Evolutionary conservation across 2,888 invertebrate genomes (phyloP), one percentile per base, ranked within the genome.

Genomic region (Phragmatobia fuliginosa): DNA sequence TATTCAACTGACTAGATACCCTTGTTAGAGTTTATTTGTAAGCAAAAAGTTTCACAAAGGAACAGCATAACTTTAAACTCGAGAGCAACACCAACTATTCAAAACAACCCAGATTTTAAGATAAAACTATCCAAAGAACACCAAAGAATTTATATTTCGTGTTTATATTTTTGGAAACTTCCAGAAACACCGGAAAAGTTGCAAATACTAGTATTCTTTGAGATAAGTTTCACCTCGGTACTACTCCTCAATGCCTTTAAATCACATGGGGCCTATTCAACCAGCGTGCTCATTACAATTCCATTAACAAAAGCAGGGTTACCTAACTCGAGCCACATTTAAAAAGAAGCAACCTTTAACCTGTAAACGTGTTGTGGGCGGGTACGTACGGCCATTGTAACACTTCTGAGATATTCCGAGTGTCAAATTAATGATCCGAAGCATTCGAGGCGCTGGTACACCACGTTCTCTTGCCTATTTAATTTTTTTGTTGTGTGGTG

Each of bases 351-450:
- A 87, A 93, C 94, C 93, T 94, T 90, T 94, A 90, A 93, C 94
- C 94, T 88, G 87, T 78, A 73, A 82, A 78, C 84, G 88, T 83
- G 87, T 90, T 85, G 92, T 92, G 88, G 93, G 93, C 92, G 93
- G 87, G 80, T 80, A 87, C 66, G 70, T 80, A 81, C 79, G 80
- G 85, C 87, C 89, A 88, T 90, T 91, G 91, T 91, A 91, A 90
- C 88, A 88, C 90, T 90, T 88, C 87, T 83, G 84, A 88, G 88
- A 87, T 87, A 90, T 91, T 90, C 85, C 86, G 85, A 91, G 92
- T 93, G 94, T 94, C 94, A 93, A 93, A 93, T 94, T 94, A 94
- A 94, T 94, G 93, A 92, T 91, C 87, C 90, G 91, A 90, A 91
- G 90, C 90, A 88, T 88, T 87, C 66, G 88, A 89, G 87, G 86